Conservation (phyloP, 2,888 invertebrate genomes). For the Yponomeuta plumbellus region DNA sequence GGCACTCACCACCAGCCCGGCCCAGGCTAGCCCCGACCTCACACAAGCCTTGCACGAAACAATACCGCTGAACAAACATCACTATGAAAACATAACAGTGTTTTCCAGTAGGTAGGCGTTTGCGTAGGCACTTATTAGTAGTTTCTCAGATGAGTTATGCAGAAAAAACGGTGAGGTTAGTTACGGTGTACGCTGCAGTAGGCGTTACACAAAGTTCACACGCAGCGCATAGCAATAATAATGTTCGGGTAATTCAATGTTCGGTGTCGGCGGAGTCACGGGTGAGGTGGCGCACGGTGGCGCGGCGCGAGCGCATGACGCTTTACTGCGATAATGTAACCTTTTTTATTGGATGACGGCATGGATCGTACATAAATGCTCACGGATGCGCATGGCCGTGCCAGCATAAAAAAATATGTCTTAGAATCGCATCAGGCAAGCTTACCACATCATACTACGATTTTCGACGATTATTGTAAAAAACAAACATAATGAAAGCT, state of each 20-base stretch:
- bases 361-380: constrained; percentile 4
- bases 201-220: constrained; percentile 27
- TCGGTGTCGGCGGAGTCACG: constrained; percentile 17
- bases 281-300: constrained; percentile 18
- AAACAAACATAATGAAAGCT: neutral
- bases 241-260: constrained; percentile 15
- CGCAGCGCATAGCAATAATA: constrained; percentile 26
- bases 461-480: neutral
- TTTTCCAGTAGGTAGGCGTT: constrained; percentile 1
- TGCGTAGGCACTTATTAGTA: constrained; percentile 11
- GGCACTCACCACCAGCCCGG: constrained; percentile 33
- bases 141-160: constrained; percentile 16
- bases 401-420: neutral
- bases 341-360: constrained; percentile 12
- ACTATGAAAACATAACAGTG: constrained; percentile 13
- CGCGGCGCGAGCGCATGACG: constrained; percentile 13
- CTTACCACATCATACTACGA: neutral
- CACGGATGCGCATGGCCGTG: constrained; percentile 10
- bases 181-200: constrained; percentile 23
- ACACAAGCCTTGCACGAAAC: constrained; percentile 8
- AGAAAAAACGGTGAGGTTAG: constrained; percentile 15
- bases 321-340: neutral
- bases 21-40: constrained; percentile 2
- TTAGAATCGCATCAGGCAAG: neutral
- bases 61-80: constrained; percentile 7